Percentiles rank a stretch among this genome's conserved stretches.
phyloP scores from a whole-genome alignment of 2,113 vertebrate genomes.

The Parotia lawesii region DNA sequence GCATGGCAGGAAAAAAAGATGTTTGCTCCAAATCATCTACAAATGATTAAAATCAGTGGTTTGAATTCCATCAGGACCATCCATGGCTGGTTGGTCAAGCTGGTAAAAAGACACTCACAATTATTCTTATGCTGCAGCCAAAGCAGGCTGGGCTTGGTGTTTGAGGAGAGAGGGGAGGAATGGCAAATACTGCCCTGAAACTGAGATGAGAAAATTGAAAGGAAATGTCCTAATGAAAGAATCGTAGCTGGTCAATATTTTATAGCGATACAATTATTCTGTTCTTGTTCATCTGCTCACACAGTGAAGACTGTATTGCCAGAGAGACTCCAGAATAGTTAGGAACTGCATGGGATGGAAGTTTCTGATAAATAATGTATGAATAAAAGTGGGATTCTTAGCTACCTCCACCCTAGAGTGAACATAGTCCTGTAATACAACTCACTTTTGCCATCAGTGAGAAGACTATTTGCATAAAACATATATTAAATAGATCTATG shows the following conservation, averaged over 20 bases:
- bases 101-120: neutral
- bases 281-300: neutral
- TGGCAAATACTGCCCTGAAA: neutral
- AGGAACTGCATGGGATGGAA: neutral
- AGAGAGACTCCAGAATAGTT: neutral
- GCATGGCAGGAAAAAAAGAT: neutral
- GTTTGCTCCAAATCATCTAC: neutral
- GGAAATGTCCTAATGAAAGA: neutral
- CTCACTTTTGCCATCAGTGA: neutral
- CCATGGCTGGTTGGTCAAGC: neutral
- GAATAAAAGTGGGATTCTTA: neutral
- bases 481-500: neutral
- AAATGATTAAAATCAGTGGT: neutral
- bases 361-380: slow-evolving; percentile 2
- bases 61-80: neutral
- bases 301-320: neutral
- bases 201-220: neutral
- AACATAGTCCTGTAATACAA: neutral
- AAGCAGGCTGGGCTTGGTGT: neutral
- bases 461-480: neutral
- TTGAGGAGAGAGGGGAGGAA: neutral
- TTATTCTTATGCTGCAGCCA: neutral
- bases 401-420: neutral
- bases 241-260: neutral
- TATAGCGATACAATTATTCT: neutral